phyloP scores from a whole-genome alignment of 2,113 vertebrate species.

The Colinus virginianus region DNA sequence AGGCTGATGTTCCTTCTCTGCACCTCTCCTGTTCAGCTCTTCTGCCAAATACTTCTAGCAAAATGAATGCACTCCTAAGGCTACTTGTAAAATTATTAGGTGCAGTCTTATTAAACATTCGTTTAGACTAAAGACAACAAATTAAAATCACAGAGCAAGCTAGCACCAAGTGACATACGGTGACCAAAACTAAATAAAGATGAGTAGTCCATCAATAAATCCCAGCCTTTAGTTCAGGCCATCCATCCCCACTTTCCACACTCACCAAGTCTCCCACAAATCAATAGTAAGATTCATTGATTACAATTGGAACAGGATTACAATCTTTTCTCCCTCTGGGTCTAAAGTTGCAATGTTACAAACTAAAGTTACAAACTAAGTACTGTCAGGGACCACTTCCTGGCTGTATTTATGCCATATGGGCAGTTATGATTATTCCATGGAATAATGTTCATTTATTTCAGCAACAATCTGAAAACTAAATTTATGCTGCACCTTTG shows the following conservation, averaged over 20 bases:
- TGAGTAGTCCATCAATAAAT: background rate
- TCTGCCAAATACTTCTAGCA: background rate
- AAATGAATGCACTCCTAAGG: constrained; percentile 47
- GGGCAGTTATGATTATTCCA: background rate
- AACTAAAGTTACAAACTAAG: constrained; percentile 49
- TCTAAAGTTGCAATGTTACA: background rate
- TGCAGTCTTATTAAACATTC: constrained; percentile 49
- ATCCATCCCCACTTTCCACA: background rate
- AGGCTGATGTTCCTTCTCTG: background rate
- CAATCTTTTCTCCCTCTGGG: too few species aligned
- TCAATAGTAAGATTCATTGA: constrained; percentile 49
- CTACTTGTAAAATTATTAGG: constrained; percentile 64
- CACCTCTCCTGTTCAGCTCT: background rate
- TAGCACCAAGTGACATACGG: background rate
- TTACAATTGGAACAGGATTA: constrained; percentile 1
- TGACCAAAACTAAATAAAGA: constrained; percentile 54
- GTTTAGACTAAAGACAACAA: constrained; percentile 54
- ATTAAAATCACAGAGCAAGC: constrained; percentile 35
- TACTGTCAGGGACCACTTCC: background rate
- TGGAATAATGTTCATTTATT: constrained; percentile 45
- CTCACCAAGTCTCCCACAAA: background rate
- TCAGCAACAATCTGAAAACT: constrained; percentile 58
- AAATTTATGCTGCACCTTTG: constrained; percentile 68
- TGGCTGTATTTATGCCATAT: constrained; percentile 4
- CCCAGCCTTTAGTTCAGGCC: background rate